phyloP scores from a whole-genome alignment of 2,113 vertebrate genomes.

The Dasyurus viverrinus region DNA sequence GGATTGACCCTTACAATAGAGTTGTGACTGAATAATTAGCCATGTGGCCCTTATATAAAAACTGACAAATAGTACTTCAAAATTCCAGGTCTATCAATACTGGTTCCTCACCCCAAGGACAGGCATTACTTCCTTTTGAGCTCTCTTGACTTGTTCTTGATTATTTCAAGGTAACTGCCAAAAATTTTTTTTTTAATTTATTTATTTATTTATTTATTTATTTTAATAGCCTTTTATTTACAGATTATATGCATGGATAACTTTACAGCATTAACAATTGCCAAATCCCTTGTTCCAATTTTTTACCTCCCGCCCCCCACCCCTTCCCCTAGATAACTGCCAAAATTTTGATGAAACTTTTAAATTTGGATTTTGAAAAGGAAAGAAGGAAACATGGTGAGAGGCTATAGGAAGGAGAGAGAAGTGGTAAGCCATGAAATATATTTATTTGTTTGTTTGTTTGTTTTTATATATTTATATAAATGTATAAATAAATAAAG shows the following conservation, averaged over 20 bases:
- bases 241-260: too few species aligned
- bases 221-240: too few species aligned
- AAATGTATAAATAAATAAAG: neutral
- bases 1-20: neutral
- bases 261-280: too few species aligned
- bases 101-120: neutral
- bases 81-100: neutral
- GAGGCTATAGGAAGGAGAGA: neutral
- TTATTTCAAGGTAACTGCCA: neutral
- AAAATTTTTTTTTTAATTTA: too few species aligned
- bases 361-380: neutral
- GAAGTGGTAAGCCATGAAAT: neutral
- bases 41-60: neutral
- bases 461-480: neutral
- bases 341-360: neutral
- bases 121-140: neutral
- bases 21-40: neutral
- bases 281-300: too few species aligned
- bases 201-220: too few species aligned
- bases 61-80: neutral
- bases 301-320: too few species aligned
- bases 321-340: too few species aligned
- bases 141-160: neutral
- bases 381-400: neutral
- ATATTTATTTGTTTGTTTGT: too few species aligned